Evolutionary conservation across 2,888 invertebrate genomes (phyloP), one percentile per base, ranked within the genome.

Genomic region (Cosmopolites sordidus): DNA sequence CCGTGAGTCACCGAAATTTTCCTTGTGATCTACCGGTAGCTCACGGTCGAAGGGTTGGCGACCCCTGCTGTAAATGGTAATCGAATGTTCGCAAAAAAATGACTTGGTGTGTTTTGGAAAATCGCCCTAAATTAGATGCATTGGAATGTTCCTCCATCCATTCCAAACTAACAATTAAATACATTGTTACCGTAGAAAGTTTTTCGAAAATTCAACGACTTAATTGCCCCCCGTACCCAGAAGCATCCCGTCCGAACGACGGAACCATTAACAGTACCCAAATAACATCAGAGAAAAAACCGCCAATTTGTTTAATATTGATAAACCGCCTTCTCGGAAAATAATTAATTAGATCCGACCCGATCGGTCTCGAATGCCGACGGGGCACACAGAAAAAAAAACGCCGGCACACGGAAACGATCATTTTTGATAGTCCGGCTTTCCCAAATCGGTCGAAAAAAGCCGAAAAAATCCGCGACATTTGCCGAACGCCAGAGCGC

Each of bases 341-440:
- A 51, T 55, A 55, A 48, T 55, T 54, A 54, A 54, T 54, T 50
- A 48, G 12, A 4, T 33, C 33, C 33, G 12, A 12, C 22, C n/a
- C 22, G 22, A 22, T 22, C 22, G 22, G 22, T 22, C 22, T 22
- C 22, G 8, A 22, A 22, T 22, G 4, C 22, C 22, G 8, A 45
- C 16, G 16, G 39, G 6, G 37, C 38, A 18, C 16, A 54, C 22
- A 8, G 4, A 48, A 48, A 50, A 50, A 43, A 42, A 22, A 43
- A 54, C 49, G 46, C 54, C 50, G 54, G 50, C 49, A 50, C 47
- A 18, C 46, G 50, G 48, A 43, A 45, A 16, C 33, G 37, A 48
- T 48, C 43, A 37, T 15, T 48, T 22, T 22, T 8, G 22, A 22
- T 22, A 3, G 22, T n/a, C n/a, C n/a, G n/a, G n/a, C n/a, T n/a